Conservation (phyloP, 2,797 vertebrate species). For the Arnoldichthys spilopterus region DNA sequence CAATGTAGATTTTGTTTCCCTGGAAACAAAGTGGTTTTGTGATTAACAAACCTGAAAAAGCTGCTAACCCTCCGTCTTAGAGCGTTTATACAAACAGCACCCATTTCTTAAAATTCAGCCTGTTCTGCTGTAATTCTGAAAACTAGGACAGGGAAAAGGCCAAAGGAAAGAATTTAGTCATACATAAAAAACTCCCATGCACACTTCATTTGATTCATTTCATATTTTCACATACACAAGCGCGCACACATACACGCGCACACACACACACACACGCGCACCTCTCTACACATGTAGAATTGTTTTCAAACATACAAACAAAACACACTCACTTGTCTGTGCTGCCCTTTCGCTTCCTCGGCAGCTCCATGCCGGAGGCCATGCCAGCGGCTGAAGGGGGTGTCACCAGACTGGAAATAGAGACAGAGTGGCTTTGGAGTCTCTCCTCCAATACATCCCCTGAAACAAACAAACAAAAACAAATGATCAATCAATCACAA, state of each 20-base stretch:
- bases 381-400: conserved; percentile 65
- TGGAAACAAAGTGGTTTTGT: conserved; percentile 60
- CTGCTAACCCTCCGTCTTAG: background rate
- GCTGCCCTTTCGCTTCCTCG: conserved; percentile 89
- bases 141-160: background rate
- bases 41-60: conserved; percentile 22
- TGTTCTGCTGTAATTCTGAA: conserved; percentile 30
- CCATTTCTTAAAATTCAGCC: background rate
- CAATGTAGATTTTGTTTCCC: conserved; percentile 74
- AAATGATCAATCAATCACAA: background rate
- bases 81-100: conserved; percentile 21
- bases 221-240: conserved; percentile 1
- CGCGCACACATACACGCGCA: too few relatives aligned
- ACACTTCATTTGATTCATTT: background rate
- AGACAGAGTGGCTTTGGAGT: conserved; percentile 70
- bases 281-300: background rate
- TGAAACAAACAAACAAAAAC: conserved; percentile 53
- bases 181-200: background rate
- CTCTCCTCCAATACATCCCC: conserved; percentile 74
- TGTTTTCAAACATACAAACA: background rate
- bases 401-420: conserved; percentile 72
- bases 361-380: conserved; percentile 78
- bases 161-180: conserved; percentile 29
- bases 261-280: background rate
- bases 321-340: conserved; percentile 76